These are phyloP conservation scores for Hylyphantes graminicola DNA, from an alignment of 1,140 invertebrate genomes.

Conservation along the genomic window DNA sequence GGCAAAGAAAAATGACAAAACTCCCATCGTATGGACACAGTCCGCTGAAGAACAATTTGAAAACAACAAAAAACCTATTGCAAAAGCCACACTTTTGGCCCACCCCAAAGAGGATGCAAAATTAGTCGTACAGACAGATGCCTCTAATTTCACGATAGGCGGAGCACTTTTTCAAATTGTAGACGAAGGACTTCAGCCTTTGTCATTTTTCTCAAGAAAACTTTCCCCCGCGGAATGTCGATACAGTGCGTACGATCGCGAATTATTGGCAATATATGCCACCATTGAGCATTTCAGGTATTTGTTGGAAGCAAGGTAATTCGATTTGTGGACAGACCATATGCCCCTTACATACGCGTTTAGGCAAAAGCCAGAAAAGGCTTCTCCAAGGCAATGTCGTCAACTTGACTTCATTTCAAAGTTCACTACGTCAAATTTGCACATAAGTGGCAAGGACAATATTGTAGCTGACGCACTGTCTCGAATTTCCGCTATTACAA, in stretches of 20 bases:
- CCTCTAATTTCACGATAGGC: slow-evolving; percentile 43
- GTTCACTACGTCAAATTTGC: slow-evolving; percentile 66
- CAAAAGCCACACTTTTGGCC: slow-evolving; percentile 20
- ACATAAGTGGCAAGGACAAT: slow-evolving; percentile 66
- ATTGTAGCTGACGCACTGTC: slow-evolving; percentile 53
- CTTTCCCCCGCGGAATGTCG: neutral
- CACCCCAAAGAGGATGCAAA: slow-evolving; percentile 41
- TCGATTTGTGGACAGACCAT: slow-evolving; percentile 63
- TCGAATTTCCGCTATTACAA: neutral
- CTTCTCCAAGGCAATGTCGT: slow-evolving; percentile 60
- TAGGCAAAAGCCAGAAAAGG: slow-evolving; percentile 38
- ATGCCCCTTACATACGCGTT: slow-evolving; percentile 64
- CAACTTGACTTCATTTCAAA: slow-evolving; percentile 67
- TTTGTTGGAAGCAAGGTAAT: slow-evolving; percentile 65
- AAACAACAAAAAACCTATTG: slow-evolving; percentile 63
- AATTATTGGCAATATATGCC: slow-evolving; percentile 20
- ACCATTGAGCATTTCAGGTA: slow-evolving; percentile 62
- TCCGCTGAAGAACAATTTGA: slow-evolving; percentile 66
- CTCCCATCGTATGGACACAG: slow-evolving; percentile 64
- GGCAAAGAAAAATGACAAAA: slow-evolving; percentile 67
- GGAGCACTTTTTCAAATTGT: slow-evolving; percentile 37
- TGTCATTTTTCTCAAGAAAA: slow-evolving; percentile 57
- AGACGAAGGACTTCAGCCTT: slow-evolving; percentile 34
- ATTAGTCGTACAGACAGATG: slow-evolving; percentile 54
- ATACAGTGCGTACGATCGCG: slow-evolving; percentile 31